These are phyloP conservation scores for Caloenas nicobarica DNA, from an alignment of 2,113 vertebrate genomes.

Conservation along the genomic window DNA sequence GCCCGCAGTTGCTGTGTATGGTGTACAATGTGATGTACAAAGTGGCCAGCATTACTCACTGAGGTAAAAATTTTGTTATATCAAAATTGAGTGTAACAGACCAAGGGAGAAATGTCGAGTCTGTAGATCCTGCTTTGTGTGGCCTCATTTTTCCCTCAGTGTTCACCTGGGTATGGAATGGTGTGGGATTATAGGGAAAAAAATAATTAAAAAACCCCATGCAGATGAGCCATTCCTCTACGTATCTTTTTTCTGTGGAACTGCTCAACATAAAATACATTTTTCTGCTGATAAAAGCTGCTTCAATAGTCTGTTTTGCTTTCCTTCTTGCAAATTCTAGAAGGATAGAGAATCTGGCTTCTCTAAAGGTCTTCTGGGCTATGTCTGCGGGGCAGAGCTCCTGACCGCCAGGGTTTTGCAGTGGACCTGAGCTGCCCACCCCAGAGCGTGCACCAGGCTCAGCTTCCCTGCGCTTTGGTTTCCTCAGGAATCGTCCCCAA, in stretches of 20 bases:
- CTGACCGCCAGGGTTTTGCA: not conserved
- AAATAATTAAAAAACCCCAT: rapidly evolving
- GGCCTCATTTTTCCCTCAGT: not conserved
- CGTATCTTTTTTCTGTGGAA: not conserved
- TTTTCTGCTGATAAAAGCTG: not conserved
- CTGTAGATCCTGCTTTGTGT: not conserved
- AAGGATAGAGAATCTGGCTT: not conserved
- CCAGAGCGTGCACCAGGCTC: rapidly evolving
- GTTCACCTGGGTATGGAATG: not conserved
- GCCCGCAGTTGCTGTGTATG: not conserved
- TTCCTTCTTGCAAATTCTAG: not conserved
- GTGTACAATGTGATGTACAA: not conserved
- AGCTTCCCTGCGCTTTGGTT: rapidly evolving
- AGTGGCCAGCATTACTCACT: not conserved
- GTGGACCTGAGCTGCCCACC: not conserved
- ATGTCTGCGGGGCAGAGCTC: not conserved
- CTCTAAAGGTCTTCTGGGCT: not conserved
- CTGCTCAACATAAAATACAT: not conserved
- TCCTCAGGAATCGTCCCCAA: not conserved
- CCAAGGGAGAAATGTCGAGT: not conserved
- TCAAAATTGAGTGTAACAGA: not conserved
- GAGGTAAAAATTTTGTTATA: not conserved
- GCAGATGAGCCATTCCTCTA: not conserved
- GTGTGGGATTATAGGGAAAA: not conserved
- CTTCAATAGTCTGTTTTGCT: not conserved